Evolutionary conservation across 2,797 vertebrate species (phyloP), one percentile per base, ranked within the genome.

Genomic region (Sebastes steindachneri): DNA sequence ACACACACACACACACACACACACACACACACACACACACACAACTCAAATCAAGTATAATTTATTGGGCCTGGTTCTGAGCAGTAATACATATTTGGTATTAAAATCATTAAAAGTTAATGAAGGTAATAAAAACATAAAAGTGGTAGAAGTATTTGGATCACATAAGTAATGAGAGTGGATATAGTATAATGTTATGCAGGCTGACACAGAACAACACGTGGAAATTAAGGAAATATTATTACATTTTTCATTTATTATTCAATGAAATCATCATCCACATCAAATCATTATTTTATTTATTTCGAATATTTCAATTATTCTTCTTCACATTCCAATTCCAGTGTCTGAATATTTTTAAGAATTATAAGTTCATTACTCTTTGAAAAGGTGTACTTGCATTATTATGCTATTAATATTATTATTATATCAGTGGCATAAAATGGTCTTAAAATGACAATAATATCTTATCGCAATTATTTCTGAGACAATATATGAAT

Each of bases 61-160:
- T 79, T 58, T 73, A 57, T 51, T 25, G 54, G 31, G 12, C 31
- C n/a, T 31, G 75, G 14, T 53, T 67, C 9, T 76, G 21, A 83
- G 57, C 3, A 29, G 59, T 75, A 28, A 73, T 86, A 28, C 73
- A 84, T 81, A 53, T 73, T 82, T 76, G 2, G 72, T 84, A 60
- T 73, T n/a, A 41, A 68, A 69, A 60, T 75, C 37, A 82, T 87
- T 48, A 68, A 68, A 87, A 28, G 25, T 75, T 82, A 83, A 82
- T 81, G 66, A 59, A 31, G 48, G 57, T 62, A 33, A 64, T 78
- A 17, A 72, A 84, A 79, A 54, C 65, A 48, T 54, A 2, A 9
- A 57, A 53, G 66, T 74, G 3, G 9, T 77, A 11, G 37, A 67
- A 51, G 63, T 31, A 70, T 80, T 75, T 51, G 54, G n/a, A 74